Evolutionary conservation across 2,113 vertebrate genomes (phyloP), one percentile per base, ranked within the genome.

Genomic region (Lepisosteus osseus): DNA sequence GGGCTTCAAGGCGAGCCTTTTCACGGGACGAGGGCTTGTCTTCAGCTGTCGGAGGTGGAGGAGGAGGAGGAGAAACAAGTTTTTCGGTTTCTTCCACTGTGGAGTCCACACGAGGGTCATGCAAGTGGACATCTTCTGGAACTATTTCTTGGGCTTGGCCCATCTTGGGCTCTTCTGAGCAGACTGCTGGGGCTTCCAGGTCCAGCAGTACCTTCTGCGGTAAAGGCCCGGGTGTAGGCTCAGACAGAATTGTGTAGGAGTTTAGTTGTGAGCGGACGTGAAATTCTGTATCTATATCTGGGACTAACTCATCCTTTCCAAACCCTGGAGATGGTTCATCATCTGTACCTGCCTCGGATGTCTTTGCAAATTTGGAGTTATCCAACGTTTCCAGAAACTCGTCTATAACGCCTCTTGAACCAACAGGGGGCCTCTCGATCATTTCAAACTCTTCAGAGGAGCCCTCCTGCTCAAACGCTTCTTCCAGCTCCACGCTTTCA

Each of bases 361-460:
- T 75, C 57, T 84, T 87, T 51, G 85, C 67, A 40, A 90, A 89
- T 68, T 88, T 88, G 14, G 86, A 85, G 15, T 82, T 87, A 55
- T 93, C 90, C 41, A 91, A 76, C 4, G 87, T 88, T 78, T 91
- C 91, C 0, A 91, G 80, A 51, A 93, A 93, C 74, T 93, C 91
- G 3, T 93, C 90, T 0, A 90, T 86, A 0, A 86, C 86, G 0
- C 90, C 91, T 42, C 77, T 82, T 41, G 12, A 41, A 8, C 41
- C 41, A 12, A 2, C 29, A 0, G 89, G 86, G 0, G 90, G 88
- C 56, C 87, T 81, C 73, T 93, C 91, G 0, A 93, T 90, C 74
- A 92, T 91, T 77, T 93, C 91, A 14, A 93, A 93, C 76, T 93
- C 91, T 70, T 93, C 91, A 2, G 90, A 91, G 0, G 90, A 91